phyloP scores from a whole-genome alignment of 2,797 vertebrate genomes.

The Scleropages formosus region DNA sequence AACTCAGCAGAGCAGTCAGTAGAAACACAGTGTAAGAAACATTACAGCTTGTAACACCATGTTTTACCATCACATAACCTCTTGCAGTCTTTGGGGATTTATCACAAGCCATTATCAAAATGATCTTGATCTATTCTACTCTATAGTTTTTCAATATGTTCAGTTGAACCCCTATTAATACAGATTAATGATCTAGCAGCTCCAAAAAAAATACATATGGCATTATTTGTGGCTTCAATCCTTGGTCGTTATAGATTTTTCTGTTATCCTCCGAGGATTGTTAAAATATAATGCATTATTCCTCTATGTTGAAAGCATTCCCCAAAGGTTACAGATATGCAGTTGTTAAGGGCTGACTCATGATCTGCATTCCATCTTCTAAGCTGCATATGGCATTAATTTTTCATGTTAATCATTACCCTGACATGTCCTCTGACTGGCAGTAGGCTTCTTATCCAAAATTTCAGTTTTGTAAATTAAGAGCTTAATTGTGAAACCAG shows the following conservation, averaged over 20 bases:
- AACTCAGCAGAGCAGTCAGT: no score
- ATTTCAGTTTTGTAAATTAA: background rate
- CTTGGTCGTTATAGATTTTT: background rate
- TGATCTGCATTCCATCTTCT: background rate
- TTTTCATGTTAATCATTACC: background rate
- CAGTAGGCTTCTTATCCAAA: background rate
- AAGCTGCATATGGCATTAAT: background rate
- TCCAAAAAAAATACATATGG: background rate
- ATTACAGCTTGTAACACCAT: background rate
- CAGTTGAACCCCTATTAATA: background rate
- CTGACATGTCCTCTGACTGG: background rate
- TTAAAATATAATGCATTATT: background rate
- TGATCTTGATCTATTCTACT: background rate
- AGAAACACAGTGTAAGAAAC: no score
- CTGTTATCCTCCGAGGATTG: background rate
- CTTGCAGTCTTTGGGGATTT: background rate
- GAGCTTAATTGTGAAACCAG: background rate
- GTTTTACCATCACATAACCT: background rate
- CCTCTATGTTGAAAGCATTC: no score
- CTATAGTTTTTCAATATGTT: background rate
- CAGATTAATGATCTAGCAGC: background rate
- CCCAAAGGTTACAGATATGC: background rate
- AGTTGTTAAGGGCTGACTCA: background rate
- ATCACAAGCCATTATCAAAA: background rate
- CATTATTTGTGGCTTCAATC: background rate